phyloP scores from a whole-genome alignment of 2,888 invertebrate species.

The Chrysolina haemoptera region DNA sequence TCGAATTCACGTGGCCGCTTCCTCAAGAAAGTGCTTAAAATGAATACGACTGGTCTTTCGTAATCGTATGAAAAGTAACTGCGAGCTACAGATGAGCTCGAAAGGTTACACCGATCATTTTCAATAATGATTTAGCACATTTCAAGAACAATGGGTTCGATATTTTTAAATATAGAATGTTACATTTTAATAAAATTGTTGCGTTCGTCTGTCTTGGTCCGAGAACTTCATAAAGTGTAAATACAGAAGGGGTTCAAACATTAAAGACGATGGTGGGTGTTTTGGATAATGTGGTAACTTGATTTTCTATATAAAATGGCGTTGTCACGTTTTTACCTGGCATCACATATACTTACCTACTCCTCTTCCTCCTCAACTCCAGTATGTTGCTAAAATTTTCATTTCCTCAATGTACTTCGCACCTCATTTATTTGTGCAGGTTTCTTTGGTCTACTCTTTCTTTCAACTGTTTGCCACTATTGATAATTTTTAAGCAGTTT shows the following conservation, averaged over 20 bases:
- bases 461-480: too few species aligned
- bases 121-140: constrained; percentile 37
- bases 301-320: too few species aligned
- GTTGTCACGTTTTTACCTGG: too few species aligned
- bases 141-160: constrained; percentile 36
- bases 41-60: not conserved
- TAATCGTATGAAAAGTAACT: not conserved
- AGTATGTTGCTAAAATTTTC: too few species aligned
- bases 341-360: too few species aligned
- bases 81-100: not conserved
- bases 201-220: not conserved
- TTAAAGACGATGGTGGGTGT: not conserved
- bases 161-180: constrained; percentile 36
- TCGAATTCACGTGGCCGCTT: not conserved
- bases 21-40: not conserved
- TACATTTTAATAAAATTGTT: not conserved
- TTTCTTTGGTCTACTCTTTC: too few species aligned
- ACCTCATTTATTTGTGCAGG: too few species aligned
- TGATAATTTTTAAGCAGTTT: too few species aligned
- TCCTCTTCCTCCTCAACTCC: too few species aligned
- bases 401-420: too few species aligned
- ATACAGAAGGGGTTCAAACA: not conserved
- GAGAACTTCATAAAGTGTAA: not conserved
- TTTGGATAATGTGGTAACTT: not conserved
- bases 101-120: constrained; percentile 36